Evolutionary conservation across 35 echinoderm and acorn worm genomes (phyloP).

Genomic region (Amphiura filiformis): DNA sequence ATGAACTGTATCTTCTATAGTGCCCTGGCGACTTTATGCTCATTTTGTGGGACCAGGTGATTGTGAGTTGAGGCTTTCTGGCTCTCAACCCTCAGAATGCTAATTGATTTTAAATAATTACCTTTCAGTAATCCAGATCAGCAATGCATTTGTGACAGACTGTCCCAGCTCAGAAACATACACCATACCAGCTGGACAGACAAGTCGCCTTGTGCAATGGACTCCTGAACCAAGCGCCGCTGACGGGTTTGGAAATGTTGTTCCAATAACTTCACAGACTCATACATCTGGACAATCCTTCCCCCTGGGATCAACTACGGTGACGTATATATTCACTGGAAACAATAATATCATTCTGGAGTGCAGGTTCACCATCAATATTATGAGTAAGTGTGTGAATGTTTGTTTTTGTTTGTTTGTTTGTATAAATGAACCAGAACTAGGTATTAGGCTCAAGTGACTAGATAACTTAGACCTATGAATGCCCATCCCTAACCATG

Average conservation of each 20-base stretch:
- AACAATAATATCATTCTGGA: conserved; percentile 12
- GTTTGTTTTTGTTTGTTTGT: no score
- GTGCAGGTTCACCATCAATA: conserved; percentile 41
- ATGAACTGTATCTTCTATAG: no score
- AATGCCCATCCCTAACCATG: no score
- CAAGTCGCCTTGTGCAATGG: neutral
- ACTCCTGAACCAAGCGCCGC: neutral
- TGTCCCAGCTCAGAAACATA: neutral
- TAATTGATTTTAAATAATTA: no score
- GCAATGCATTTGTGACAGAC: neutral
- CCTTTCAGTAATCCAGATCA: neutral
- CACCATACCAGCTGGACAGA: neutral
- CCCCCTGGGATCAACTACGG: conserved; percentile 33
- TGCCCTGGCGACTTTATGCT: no score
- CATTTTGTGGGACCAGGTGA: no score
- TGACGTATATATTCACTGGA: conserved; percentile 68
- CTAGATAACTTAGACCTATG: neutral
- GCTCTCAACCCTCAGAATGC: no score
- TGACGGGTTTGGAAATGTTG: neutral
- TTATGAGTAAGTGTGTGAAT: conserved; percentile 23
- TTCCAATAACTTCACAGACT: neutral
- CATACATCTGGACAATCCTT: conserved; percentile 26
- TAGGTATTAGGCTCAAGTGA: neutral
- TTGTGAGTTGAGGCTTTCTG: no score
- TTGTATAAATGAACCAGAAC: no score